Conservation (phyloP, 1,140 invertebrate species). For the Dreissena polymorpha region DNA sequence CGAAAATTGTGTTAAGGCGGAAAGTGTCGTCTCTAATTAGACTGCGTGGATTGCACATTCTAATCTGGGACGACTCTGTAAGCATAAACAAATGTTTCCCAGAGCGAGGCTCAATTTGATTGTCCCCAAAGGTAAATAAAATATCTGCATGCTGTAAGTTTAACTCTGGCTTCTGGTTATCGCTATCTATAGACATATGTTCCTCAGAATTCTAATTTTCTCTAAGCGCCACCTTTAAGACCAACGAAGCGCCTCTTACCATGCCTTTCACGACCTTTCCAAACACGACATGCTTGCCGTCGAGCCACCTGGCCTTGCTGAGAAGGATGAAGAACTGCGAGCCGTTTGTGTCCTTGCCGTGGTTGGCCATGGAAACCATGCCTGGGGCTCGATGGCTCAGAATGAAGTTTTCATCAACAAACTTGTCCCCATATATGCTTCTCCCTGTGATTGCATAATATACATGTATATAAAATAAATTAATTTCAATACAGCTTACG, state of each 20-base stretch:
- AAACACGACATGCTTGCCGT: slow-evolving; percentile 96
- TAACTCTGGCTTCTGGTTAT: too few species aligned
- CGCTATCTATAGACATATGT: too few species aligned
- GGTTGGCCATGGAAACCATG: slow-evolving; percentile 77
- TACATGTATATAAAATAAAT: background rate
- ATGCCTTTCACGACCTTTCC: slow-evolving; percentile 87
- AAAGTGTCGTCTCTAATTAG: too few species aligned
- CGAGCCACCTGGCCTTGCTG: slow-evolving; percentile 95
- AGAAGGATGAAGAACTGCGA: slow-evolving; percentile 86
- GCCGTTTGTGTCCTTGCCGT: slow-evolving; percentile 77
- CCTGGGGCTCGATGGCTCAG: slow-evolving; percentile 71
- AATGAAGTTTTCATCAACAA: slow-evolving; percentile 80
- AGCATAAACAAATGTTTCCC: too few species aligned
- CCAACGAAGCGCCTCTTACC: slow-evolving; percentile 34
- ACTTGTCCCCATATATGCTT: slow-evolving; percentile 95
- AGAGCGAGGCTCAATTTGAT: too few species aligned
- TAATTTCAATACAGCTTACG: background rate
- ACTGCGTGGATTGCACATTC: too few species aligned
- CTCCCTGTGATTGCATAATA: slow-evolving; percentile 82
- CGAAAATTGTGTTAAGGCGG: too few species aligned
- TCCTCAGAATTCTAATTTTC: too few species aligned
- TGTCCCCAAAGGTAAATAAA: too few species aligned
- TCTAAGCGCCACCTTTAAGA: too few species aligned
- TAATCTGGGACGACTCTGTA: too few species aligned
- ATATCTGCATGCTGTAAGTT: too few species aligned